Conservation (phyloP, 2,797 vertebrate species). For the Jordanella pulchra region DNA sequence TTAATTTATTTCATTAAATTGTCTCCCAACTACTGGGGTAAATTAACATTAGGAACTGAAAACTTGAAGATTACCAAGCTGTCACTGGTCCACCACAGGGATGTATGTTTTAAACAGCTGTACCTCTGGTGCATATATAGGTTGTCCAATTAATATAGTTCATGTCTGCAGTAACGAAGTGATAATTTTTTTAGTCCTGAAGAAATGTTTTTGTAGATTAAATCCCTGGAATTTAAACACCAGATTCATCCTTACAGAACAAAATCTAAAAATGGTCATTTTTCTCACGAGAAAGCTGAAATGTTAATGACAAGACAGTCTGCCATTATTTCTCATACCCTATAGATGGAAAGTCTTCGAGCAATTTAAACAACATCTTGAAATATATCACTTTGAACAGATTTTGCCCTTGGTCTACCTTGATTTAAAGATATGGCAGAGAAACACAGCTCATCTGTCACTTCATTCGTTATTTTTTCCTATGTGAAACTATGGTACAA, state of each 20-base stretch:
- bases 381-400: background rate
- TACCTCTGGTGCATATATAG: background rate
- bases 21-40: slow-evolving; percentile 19
- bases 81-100: slow-evolving; percentile 2
- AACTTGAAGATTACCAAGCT: slow-evolving; percentile 20
- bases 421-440: background rate
- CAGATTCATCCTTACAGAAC: background rate
- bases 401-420: background rate
- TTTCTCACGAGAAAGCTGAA: background rate
- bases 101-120: background rate
- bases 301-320: background rate
- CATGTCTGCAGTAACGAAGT: too few relatives aligned
- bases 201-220: background rate
- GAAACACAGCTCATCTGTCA: background rate
- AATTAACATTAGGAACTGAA: slow-evolving; percentile 44
- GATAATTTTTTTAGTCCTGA: too few relatives aligned
- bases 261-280: background rate
- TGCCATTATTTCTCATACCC: background rate
- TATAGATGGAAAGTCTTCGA: background rate
- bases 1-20: slow-evolving; percentile 41
- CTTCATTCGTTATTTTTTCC: background rate
- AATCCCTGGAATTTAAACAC: background rate
- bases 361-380: background rate
- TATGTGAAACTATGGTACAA: background rate
- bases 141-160: background rate